These are phyloP conservation scores for Bubalus kerabau DNA, from an alignment of 2,113 vertebrate genomes.

Conservation along the genomic window DNA sequence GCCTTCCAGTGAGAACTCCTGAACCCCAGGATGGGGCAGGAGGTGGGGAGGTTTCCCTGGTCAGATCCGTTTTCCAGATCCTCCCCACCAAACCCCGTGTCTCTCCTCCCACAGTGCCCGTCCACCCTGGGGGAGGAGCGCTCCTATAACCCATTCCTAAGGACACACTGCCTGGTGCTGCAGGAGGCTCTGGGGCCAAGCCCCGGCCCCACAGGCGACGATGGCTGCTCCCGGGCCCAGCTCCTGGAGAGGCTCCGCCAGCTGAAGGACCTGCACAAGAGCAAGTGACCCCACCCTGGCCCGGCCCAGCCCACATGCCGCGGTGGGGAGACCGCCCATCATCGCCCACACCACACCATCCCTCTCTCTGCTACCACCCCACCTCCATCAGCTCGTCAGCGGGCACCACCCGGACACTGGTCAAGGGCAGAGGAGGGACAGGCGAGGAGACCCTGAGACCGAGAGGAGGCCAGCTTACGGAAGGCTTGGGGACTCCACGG, in stretches of 20 bases:
- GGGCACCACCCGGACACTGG: neutral
- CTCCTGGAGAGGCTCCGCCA: conserved; percentile 91
- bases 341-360: neutral
- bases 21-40: neutral
- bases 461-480: neutral
- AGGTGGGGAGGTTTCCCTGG: neutral
- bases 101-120: conserved; percentile 84
- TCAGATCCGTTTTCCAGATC: neutral
- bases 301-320: neutral
- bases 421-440: neutral
- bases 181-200: conserved; percentile 87
- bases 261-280: conserved; percentile 91
- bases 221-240: conserved; percentile 85
- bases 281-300: conserved; percentile 62
- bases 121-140: conserved; percentile 94
- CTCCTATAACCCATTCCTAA: conserved; percentile 94
- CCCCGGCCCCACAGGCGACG: conserved; percentile 81
- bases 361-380: neutral
- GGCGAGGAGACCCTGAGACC: neutral
- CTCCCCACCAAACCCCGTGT: neutral
- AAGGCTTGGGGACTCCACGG: neutral
- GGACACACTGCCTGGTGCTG: conserved; percentile 87
- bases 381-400: neutral
- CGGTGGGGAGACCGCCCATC: neutral
- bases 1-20: neutral